Conservation (phyloP, 2,888 invertebrate species). For the Apodemia mormo region DNA sequence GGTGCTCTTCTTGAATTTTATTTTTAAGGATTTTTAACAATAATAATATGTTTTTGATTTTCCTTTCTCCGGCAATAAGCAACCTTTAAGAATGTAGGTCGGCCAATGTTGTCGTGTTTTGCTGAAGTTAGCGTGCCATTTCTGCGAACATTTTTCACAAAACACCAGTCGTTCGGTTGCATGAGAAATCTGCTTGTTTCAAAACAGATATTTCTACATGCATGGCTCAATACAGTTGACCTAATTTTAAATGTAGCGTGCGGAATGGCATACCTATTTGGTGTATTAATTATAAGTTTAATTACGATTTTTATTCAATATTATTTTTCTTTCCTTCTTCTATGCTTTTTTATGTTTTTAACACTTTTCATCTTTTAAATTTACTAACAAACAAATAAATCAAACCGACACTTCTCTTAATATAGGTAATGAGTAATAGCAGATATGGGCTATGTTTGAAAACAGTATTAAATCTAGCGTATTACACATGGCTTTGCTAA, state of each 20-base stretch:
- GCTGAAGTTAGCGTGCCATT: constrained; percentile 62
- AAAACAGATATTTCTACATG: constrained; percentile 56
- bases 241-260: constrained; percentile 41
- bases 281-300: background rate
- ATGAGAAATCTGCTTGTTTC: constrained; percentile 60
- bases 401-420: too few relatives aligned
- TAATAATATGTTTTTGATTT: background rate
- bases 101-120: constrained; percentile 54
- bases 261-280: background rate
- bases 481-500: too few relatives aligned
- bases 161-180: constrained; percentile 54
- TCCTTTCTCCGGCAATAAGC: constrained; percentile 24
- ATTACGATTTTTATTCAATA: background rate
- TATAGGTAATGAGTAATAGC: too few relatives aligned
- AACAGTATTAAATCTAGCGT: too few relatives aligned
- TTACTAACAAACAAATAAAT: too few relatives aligned
- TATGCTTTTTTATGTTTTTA: too few relatives aligned
- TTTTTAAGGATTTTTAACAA: too few relatives aligned
- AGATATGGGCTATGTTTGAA: too few relatives aligned
- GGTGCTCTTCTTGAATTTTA: too few relatives aligned
- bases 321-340: too few relatives aligned
- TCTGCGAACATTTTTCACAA: constrained; percentile 60
- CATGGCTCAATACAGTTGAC: constrained; percentile 48
- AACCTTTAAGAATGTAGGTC: constrained; percentile 55
- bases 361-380: too few relatives aligned